phyloP scores from a whole-genome alignment of 2,113 vertebrate genomes.

The Myotis lucifugus region DNA sequence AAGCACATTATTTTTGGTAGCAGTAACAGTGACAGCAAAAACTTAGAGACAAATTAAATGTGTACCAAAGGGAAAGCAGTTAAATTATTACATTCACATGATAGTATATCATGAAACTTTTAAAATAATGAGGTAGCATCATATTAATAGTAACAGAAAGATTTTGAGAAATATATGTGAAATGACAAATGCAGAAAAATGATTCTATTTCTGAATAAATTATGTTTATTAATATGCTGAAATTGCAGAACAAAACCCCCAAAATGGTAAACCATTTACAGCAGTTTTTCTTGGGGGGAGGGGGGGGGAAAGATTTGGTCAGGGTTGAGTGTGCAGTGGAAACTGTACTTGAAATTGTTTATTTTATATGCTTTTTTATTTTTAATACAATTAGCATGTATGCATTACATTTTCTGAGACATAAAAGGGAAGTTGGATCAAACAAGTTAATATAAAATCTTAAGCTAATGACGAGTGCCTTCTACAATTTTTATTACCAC shows the following conservation, averaged over 20 bases:
- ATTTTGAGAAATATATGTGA: background rate
- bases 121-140: background rate
- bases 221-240: background rate
- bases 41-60: background rate
- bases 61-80: background rate
- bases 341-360: background rate
- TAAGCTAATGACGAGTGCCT: constrained; percentile 8
- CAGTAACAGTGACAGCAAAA: background rate
- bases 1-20: background rate
- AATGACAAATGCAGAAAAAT: background rate
- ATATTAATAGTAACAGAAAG: background rate
- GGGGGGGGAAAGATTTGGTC: background rate
- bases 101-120: background rate
- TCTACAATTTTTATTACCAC: constrained; percentile 25
- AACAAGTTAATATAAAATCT: constrained; percentile 30
- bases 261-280: background rate
- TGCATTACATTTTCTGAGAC: background rate
- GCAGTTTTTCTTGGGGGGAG: background rate
- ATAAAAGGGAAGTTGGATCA: background rate
- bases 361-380: background rate
- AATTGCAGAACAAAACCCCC: background rate
- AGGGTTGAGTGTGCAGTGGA: background rate
- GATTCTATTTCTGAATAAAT: background rate
- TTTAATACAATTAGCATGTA: background rate
- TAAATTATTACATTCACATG: background rate